Evolutionary conservation across 2,113 vertebrate genomes (phyloP).

Genomic region (Syngnathus typhle): DNA sequence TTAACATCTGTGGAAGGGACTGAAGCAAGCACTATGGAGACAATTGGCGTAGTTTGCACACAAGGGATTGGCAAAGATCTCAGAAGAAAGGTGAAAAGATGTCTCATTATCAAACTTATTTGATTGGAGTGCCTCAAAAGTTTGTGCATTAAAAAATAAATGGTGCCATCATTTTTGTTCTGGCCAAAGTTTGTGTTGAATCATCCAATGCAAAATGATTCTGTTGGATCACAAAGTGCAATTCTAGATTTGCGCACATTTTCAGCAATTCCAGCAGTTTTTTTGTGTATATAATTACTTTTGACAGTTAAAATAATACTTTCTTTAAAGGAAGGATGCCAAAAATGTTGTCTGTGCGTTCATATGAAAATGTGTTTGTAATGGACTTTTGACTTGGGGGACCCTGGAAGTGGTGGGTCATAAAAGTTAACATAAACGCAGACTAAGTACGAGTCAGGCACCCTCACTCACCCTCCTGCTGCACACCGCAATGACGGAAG

Average conservation of each 20-base stretch:
- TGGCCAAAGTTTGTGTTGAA: neutral
- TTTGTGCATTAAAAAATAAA: too few species aligned
- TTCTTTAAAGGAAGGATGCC: neutral
- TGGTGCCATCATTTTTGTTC: neutral
- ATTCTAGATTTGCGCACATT: neutral
- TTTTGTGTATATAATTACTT: neutral
- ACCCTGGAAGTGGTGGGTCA: constrained; percentile 55
- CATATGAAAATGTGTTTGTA: constrained; percentile 25
- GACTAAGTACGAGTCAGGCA: constrained; percentile 45
- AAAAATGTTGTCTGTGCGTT: constrained; percentile 5
- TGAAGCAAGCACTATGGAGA: neutral
- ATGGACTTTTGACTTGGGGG: constrained; percentile 51
- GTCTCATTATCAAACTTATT: too few species aligned
- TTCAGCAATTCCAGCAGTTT: neutral
- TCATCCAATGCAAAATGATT: neutral
- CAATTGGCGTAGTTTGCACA: neutral
- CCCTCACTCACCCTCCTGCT: constrained; percentile 25
- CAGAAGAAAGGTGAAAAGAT: too few species aligned
- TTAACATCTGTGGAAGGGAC: neutral
- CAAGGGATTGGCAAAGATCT: too few species aligned
- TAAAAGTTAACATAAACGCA: constrained; percentile 60
- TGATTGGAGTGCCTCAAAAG: too few species aligned
- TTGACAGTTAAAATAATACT: constrained; percentile 1
- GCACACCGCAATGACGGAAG: constrained; percentile 45
- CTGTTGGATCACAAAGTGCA: neutral